Evolutionary conservation across 2,113 vertebrate genomes (phyloP).

Genomic region (Hippocampus zosterae): DNA sequence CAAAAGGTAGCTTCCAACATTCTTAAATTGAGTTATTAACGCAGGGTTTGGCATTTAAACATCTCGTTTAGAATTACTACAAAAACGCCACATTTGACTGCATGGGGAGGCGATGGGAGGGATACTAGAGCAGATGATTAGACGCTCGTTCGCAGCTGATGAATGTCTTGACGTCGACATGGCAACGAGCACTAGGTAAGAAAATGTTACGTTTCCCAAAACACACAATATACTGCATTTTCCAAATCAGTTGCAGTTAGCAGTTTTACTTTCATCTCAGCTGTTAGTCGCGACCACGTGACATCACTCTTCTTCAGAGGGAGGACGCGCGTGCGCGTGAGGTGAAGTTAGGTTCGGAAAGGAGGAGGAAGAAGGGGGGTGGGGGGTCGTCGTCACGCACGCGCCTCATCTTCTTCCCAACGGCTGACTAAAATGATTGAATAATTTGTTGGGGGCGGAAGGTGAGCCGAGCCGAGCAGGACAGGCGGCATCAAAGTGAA

Average conservation of each 20-base stretch:
- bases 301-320: slow-evolving; percentile 19
- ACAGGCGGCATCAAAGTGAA: background rate
- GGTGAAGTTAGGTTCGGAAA: background rate
- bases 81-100: background rate
- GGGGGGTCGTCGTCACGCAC: slow-evolving; percentile 35
- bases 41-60: background rate
- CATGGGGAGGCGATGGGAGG: background rate
- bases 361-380: background rate
- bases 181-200: background rate
- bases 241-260: slow-evolving; percentile 10
- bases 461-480: background rate
- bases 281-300: slow-evolving; percentile 52
- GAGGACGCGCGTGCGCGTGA: slow-evolving; percentile 6
- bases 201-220: background rate
- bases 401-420: slow-evolving; percentile 55
- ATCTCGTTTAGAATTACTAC: background rate
- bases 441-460: slow-evolving; percentile 7
- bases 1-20: background rate
- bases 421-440: slow-evolving; percentile 5
- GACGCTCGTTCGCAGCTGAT: slow-evolving; percentile 1
- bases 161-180: background rate
- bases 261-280: slow-evolving; percentile 11
- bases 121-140: background rate
- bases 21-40: background rate
- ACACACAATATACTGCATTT: background rate